These are phyloP conservation scores for Autographa pulchrina DNA, from an alignment of 2,888 invertebrate genomes.

Conservation along the genomic window DNA sequence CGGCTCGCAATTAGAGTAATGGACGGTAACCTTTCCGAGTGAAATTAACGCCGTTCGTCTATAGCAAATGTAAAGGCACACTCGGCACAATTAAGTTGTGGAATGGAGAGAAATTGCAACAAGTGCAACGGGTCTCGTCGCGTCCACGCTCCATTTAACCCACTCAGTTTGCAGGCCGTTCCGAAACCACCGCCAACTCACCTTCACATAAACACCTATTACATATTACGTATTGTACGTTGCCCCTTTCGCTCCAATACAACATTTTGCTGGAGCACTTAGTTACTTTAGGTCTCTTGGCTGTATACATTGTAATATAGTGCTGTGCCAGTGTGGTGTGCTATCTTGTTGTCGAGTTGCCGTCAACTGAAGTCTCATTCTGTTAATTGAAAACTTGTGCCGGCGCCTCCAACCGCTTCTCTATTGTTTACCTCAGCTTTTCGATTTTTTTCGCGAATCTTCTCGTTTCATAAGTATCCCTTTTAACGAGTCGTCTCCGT, in stretches of 20 bases:
- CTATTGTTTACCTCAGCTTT: conserved; percentile 74
- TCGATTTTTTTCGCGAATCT: conserved; percentile 71
- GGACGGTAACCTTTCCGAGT: conserved; percentile 82
- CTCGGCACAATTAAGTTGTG: conserved; percentile 83
- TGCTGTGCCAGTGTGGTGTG: conserved; percentile 47
- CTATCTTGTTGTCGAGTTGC: conserved; percentile 58
- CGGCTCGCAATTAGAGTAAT: conserved; percentile 88
- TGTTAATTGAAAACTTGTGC: conserved; percentile 76
- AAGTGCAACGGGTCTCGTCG: conserved; percentile 82
- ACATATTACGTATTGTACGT: conserved; percentile 49
- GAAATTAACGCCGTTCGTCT: conserved; percentile 85
- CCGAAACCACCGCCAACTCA: conserved; percentile 71
- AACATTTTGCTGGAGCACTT: conserved; percentile 32
- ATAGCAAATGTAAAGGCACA: conserved; percentile 81
- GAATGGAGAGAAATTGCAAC: conserved; percentile 86
- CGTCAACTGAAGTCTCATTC: conserved; percentile 65
- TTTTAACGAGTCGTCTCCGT: conserved; percentile 72
- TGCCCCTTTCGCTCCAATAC: conserved; percentile 47
- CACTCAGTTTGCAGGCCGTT: conserved; percentile 77
- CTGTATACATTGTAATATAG: conserved; percentile 24
- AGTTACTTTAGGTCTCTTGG: conserved; percentile 8
- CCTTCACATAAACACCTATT: conserved; percentile 71
- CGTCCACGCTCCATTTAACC: conserved; percentile 85
- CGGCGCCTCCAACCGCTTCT: conserved; percentile 64
- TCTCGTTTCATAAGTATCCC: conserved; percentile 73